Evolutionary conservation across 2,113 vertebrate genomes (phyloP), one percentile per base, ranked within the genome.

Genomic region (Calidris pygmaea): DNA sequence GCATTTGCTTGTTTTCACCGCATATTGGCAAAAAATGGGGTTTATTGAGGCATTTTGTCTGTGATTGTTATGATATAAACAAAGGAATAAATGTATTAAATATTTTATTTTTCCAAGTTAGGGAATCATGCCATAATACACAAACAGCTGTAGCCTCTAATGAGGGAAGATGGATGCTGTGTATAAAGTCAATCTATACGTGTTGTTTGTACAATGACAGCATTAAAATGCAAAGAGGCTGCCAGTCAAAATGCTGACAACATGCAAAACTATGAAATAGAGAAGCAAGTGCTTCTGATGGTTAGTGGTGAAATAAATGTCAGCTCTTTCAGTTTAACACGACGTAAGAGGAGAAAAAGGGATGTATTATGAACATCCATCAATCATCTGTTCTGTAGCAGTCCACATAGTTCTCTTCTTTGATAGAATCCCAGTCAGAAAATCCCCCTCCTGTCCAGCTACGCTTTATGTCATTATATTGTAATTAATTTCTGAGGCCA

Each of bases 211-310:
- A 87, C 45, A 75, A 47, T 65, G 70, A 37, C 78, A 94, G 62
- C 70, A 89, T 87, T 93, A 90, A 93, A 91, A 92, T 82, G 72
- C 68, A 79, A 50, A 70, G 41, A 85, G 88, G 65, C 52, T 95
- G 56, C 63, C 80, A 70, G 73, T 95, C 89, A 97, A 93, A 96
- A 66, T 87, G 87, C 87, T 96, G 95, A 96, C 89, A 95, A 65
- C 50, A 9, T 85, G 47, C 53, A 92, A 84, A 95, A 62, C 37
- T 75, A 22, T 30, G 62, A 87, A 83, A 74, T 43, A 85, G 47
- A 12, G 66, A 62, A 87, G 26, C 59, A 62, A 87, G 68, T 53
- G 26, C 19, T 95, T 95, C 66, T 73, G 59, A 48, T 68, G 45
- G 73, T 93, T 63, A 90, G 66, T 47, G n/a, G 29, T 89, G 67